phyloP scores from a whole-genome alignment of 1,140 invertebrate genomes.

The Drosophila arizonae region DNA sequence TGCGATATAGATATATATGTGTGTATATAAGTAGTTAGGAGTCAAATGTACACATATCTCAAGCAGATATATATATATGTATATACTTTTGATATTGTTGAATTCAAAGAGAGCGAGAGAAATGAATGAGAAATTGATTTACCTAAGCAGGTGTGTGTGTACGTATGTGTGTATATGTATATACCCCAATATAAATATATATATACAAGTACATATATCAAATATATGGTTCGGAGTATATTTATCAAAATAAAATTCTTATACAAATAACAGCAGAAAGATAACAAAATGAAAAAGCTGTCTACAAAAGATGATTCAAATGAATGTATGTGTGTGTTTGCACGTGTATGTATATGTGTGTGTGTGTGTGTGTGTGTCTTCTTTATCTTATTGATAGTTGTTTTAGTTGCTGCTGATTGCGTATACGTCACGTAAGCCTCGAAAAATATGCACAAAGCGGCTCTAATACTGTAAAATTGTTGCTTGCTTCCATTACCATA shows the following conservation, averaged over 20 bases:
- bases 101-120: conserved; percentile 43
- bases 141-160: conserved; percentile 15
- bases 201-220: conserved; percentile 49
- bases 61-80: conserved; percentile 11
- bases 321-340: conserved; percentile 12
- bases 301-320: conserved; percentile 52
- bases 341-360: conserved; percentile 18
- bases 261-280: conserved; percentile 51
- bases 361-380: conserved; percentile 26
- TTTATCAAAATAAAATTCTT: conserved; percentile 51
- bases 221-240: conserved; percentile 32
- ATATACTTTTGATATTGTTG: conserved; percentile 2
- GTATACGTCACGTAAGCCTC: conserved; percentile 77
- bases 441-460: conserved; percentile 78
- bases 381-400: conserved; percentile 44
- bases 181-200: conserved; percentile 30
- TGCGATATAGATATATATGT: conserved; percentile 65
- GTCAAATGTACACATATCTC: conserved; percentile 48
- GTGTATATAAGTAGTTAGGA: conserved; percentile 23
- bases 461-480: conserved; percentile 80
- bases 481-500: conserved; percentile 45
- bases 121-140: conserved; percentile 53
- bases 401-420: conserved; percentile 65
- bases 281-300: conserved; percentile 30
- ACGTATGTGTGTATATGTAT: conserved; percentile 44